Conservation (phyloP, 2,888 invertebrate species). For the Ethmia dodecea region DNA sequence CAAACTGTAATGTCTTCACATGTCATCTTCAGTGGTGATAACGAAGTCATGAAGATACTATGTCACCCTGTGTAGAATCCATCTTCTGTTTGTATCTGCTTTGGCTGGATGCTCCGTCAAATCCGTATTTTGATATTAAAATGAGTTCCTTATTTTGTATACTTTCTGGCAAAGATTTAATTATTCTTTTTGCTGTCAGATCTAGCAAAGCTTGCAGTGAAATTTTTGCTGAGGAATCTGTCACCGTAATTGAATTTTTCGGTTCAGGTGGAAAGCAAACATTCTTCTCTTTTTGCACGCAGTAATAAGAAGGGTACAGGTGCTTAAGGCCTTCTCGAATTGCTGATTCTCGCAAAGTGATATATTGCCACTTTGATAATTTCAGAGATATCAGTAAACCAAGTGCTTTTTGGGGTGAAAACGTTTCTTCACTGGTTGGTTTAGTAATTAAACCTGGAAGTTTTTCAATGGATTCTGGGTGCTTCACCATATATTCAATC, state of each 20-base stretch:
- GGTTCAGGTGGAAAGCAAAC: conserved; percentile 1
- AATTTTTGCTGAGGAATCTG: conserved; percentile 17
- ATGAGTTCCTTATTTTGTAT: conserved; percentile 7
- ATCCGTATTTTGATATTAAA: conserved; percentile 12
- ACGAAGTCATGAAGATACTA: conserved; percentile 13
- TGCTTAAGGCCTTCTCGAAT: conserved; percentile 3
- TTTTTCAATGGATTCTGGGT: conserved; percentile 6
- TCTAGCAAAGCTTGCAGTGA: conserved; percentile 14
- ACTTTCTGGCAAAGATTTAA: conserved; percentile 8
- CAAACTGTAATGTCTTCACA: conserved; percentile 8
- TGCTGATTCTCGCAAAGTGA: conserved; percentile 4
- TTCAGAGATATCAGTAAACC: conserved; percentile 1
- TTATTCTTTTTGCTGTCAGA: conserved; percentile 10
- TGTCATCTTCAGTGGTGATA: conserved; percentile 11
- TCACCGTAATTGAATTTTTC: conserved; percentile 4
- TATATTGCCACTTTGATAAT: conserved; percentile 8
- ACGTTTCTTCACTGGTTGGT: not conserved
- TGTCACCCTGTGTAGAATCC: conserved; percentile 4
- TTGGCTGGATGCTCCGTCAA: conserved; percentile 12
- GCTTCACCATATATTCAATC: conserved; percentile 6
- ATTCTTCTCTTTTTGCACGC: conserved; percentile 2
- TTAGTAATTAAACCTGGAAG: not conserved
- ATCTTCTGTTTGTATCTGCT: conserved; percentile 12
- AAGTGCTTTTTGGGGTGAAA: conserved; percentile 3
- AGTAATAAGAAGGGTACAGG: conserved; percentile 7